Evolutionary conservation across 2,113 vertebrate species (phyloP), one percentile per base, ranked within the genome.

Genomic region (Brienomyrus longianalis): DNA sequence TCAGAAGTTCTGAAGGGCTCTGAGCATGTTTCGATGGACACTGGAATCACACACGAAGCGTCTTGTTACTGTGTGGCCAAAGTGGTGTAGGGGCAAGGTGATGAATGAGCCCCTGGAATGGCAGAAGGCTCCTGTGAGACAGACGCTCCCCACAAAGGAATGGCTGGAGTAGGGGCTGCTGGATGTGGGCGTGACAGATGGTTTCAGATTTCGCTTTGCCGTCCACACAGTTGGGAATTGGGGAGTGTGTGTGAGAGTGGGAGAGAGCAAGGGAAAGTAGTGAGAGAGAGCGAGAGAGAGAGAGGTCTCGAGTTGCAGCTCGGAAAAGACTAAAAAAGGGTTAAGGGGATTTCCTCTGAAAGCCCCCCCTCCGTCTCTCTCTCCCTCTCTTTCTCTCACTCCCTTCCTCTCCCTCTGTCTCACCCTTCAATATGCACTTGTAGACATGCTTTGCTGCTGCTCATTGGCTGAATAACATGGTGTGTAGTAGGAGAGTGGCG

Each of bases 301-400:
- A 48, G 52, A 17, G 11, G 52, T 27, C 43, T 66, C 48, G 56
- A 66, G 89, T 45, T 85, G 54, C 45, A 5, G n/a, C 83, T 89
- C 52, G 56, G 83, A 70, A 89, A 50, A 50, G 39, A 86, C 56
- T 70, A 47, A 86, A 89, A 89, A 89, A 89, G 89, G 27, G 83
- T 86, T 86, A 50, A 89, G 83, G 52, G 89, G 89, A 89, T 89
- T 89, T 86, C 89, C 89, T 62, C 89, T 66, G 54, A 70, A 89
- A 89, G 83, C 54, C 89, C 83, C 10, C 89, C 83, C 89, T 83
- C 89, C 13, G 3, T 15, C 66, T 59, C 17, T 45, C 54, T 47
- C 15, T 39, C 45, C 39, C 51, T 84, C 35, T 3, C 21, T 84
- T 45, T 86, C 89, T 45, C 83, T 66, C 89, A 23, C 27, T 52